Evolutionary conservation across 2,888 invertebrate species (phyloP), one percentile per base, ranked within the genome.

Genomic region (Sminthurides aquaticus): DNA sequence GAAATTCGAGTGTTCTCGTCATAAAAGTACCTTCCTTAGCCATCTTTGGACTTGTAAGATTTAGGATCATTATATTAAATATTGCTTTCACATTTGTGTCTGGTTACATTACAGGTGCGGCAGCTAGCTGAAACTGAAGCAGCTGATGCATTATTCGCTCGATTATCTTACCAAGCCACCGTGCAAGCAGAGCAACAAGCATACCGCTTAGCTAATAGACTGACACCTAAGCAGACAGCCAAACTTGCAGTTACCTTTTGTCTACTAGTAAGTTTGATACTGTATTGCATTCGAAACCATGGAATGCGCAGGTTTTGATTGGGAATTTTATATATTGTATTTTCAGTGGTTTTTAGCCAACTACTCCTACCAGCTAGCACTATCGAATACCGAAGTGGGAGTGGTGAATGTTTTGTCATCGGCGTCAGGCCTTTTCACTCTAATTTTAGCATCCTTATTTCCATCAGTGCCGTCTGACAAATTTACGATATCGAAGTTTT

Each of bases 301-400:
- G 8, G 43, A 43, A 43, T 43, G 11, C 18, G 18, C 43, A 8
- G 18, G 43, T 8, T 8, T 5, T 49, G 43, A 48, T 27, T 59
- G 22, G n/a, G n/a, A 48, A 48, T 56, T 43, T 20, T 24, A 64
- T 67, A 66, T 58, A 69, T 72, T 73, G 69, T 52, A 22, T 75
- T 85, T 85, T 59, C 81, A 95, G 91, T 97, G 96, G 94, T 95
- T 98, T 81, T 80, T 89, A 76, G 93, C 93, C 65, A 95, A 94
- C 81, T 93, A 94, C 78, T 85, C 91, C 64, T 94, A 91, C 80
- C 94, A 96, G 79, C 83, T 92, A 76, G 91, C 95, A 59, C 81
- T 96, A 69, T 84, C 87, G 61, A 85, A 89, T 80, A 88, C 91
- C 2, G 87, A 90, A 76, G 85, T 92, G 18, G 89, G 90, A 63